A percentile compares a stretch with the other conserved stretches of the same genome.
These are phyloP conservation scores for Zaprionus ghesquierei DNA, from an alignment of 1,140 invertebrate species.

Conservation along the genomic window DNA sequence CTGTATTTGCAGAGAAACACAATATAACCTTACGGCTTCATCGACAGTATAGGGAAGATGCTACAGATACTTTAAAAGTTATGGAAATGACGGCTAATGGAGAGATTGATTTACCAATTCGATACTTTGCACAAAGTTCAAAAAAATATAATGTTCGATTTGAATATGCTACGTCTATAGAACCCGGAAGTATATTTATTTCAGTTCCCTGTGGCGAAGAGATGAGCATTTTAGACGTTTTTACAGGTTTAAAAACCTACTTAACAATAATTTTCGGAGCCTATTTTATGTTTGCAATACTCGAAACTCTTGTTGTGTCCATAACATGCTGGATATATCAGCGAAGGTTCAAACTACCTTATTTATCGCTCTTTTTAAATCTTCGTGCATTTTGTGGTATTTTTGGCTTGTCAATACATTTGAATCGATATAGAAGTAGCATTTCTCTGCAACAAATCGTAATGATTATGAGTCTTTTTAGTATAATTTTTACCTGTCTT, in stretches of 20 bases:
- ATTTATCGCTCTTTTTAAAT: slow-evolving; percentile 13
- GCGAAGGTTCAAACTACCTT: not conserved
- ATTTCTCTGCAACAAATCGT: slow-evolving; percentile 24
- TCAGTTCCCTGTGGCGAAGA: slow-evolving; percentile 21
- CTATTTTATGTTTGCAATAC: slow-evolving; percentile 17
- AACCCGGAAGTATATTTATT: not conserved
- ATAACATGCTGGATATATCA: slow-evolving; percentile 1
- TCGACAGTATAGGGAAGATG: not conserved
- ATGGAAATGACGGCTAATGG: not conserved
- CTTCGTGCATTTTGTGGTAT: slow-evolving; percentile 26
- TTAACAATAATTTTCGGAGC: not conserved
- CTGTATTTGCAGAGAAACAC: not conserved
- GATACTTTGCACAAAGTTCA: too few species aligned
- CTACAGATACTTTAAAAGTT: too few species aligned
- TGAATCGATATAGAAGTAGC: not conserved
- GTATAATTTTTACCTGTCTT: slow-evolving; percentile 23
- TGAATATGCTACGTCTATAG: too few species aligned
- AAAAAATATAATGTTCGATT: too few species aligned
- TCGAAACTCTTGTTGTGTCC: slow-evolving; percentile 12
- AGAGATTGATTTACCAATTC: slow-evolving; percentile 1
- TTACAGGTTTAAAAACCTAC: not conserved
- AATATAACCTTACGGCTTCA: not conserved
- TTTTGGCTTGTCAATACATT: slow-evolving; percentile 21
- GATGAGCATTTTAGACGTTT: not conserved
- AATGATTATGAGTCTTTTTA: slow-evolving; percentile 31